Conservation (phyloP, 2,888 invertebrate species). For the Lordiphosa fenestrarum region DNA sequence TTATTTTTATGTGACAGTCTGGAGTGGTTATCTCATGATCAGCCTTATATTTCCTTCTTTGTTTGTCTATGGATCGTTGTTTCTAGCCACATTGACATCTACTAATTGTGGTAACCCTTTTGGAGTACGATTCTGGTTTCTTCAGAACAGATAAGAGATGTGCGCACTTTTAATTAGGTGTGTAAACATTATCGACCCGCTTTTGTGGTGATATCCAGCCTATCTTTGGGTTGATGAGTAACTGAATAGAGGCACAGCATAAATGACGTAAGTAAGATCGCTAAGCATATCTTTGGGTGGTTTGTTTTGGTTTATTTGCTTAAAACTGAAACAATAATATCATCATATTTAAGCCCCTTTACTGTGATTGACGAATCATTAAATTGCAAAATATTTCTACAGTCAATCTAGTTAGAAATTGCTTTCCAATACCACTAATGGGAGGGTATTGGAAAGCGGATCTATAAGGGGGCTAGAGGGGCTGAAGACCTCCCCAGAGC, state of each 20-base stretch:
- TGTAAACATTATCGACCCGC: constrained; percentile 32
- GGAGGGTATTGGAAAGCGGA: too few species aligned
- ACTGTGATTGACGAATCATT: too few species aligned
- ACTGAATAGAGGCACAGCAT: neutral
- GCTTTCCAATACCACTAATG: too few species aligned
- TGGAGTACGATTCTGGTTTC: constrained; percentile 33
- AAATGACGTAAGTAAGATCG: neutral
- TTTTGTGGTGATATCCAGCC: constrained; percentile 15
- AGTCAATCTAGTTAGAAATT: too few species aligned
- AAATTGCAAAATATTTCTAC: too few species aligned
- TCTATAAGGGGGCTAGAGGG: too few species aligned
- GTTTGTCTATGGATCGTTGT: constrained; percentile 18
- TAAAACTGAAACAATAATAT: too few species aligned
- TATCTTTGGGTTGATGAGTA: constrained; percentile 1
- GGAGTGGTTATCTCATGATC: constrained; percentile 32
- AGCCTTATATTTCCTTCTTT: constrained; percentile 5
- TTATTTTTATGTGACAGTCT: too few species aligned
- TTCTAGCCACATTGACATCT: constrained; percentile 34
- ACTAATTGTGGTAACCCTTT: constrained; percentile 44
- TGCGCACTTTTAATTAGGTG: constrained; percentile 52
- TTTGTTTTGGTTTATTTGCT: neutral
- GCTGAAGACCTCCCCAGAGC: too few species aligned
- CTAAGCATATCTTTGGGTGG: neutral
- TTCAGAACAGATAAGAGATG: constrained; percentile 50
- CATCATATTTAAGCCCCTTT: too few species aligned